These are phyloP conservation scores for Eilema griseolum DNA, from an alignment of 2,888 invertebrate species.

Conservation along the genomic window DNA sequence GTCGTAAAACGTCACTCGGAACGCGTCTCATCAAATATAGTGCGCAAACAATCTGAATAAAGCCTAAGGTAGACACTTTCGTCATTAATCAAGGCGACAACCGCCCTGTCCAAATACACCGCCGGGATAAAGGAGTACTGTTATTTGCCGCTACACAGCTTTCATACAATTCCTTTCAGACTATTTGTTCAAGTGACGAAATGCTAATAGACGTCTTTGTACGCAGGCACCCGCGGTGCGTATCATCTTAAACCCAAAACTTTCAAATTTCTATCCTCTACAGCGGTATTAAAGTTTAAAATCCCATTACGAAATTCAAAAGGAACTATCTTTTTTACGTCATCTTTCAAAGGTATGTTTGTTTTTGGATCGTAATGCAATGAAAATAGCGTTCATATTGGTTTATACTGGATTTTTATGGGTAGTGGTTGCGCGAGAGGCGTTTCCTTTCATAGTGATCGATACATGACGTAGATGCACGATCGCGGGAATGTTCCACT, in stretches of 20 bases:
- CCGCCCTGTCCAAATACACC: conserved; percentile 73
- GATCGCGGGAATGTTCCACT: conserved; percentile 60
- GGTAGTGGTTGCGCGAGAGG: conserved; percentile 72
- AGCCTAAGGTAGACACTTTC: conserved; percentile 50
- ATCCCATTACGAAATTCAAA: conserved; percentile 44
- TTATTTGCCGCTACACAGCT: conserved; percentile 69
- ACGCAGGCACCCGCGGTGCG: conserved; percentile 68
- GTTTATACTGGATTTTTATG: conserved; percentile 51
- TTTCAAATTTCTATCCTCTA: conserved; percentile 55
- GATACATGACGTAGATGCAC: conserved; percentile 70
- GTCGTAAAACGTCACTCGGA: conserved; percentile 47
- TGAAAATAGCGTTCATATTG: conserved; percentile 41
- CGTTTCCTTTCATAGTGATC: conserved; percentile 70
- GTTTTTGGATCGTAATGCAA: conserved; percentile 39
- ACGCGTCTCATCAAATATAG: conserved; percentile 61
- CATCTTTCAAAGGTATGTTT: conserved; percentile 47
- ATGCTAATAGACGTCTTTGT: conserved; percentile 74
- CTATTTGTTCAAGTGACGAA: conserved; percentile 76
- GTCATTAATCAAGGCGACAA: conserved; percentile 77
- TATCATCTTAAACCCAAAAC: conserved; percentile 42
- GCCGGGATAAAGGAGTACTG: conserved; percentile 71
- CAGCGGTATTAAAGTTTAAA: conserved; percentile 49
- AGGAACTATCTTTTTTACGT: conserved; percentile 57
- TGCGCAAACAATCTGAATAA: conserved; percentile 57
- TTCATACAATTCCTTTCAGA: conserved; percentile 74